phyloP scores from a whole-genome alignment of 1,140 invertebrate genomes.

The Diplogasteroides magnus region DNA sequence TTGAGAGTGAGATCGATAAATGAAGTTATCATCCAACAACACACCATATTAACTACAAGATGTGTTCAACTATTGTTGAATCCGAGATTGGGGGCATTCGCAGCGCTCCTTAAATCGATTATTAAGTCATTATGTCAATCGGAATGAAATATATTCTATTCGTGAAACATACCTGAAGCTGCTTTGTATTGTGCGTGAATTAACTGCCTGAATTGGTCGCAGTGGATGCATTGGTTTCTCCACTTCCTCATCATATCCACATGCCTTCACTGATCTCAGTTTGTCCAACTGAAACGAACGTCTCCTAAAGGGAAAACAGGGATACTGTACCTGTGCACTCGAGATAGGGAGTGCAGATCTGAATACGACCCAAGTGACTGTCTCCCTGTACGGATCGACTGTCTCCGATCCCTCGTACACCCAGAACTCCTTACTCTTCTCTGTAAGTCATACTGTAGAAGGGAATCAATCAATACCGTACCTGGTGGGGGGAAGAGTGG shows the following conservation, averaged over 20 bases:
- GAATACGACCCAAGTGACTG: constrained; percentile 53
- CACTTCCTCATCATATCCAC: constrained; percentile 48
- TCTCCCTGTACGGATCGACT: constrained; percentile 49
- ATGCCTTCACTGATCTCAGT: constrained; percentile 39
- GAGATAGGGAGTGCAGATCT: constrained; percentile 52
- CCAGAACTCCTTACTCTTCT: constrained; percentile 55
- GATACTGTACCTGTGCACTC: constrained; percentile 37
- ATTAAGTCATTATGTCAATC: background rate
- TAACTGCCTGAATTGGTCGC: constrained; percentile 25
- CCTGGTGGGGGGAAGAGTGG: constrained; percentile 33
- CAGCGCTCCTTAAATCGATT: constrained; percentile 2
- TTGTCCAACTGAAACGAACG: constrained; percentile 42
- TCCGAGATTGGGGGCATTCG: constrained; percentile 19
- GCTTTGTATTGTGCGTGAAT: constrained; percentile 19
- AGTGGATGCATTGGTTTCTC: constrained; percentile 42
- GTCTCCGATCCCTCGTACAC: constrained; percentile 53
- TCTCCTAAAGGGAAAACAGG: background rate
- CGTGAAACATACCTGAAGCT: constrained; percentile 19
- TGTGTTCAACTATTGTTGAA: too few relatives aligned
- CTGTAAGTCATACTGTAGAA: constrained; percentile 13
- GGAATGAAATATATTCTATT: too few relatives aligned
- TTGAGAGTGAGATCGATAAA: too few relatives aligned
- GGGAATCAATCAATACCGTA: constrained; percentile 13
- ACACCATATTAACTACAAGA: too few relatives aligned
- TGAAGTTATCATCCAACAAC: too few relatives aligned